A percentile compares a stretch with the other conserved stretches of the same genome.
Conservation (phyloP, 2,113 vertebrate species). For the Lamprologus sp. region DNA sequence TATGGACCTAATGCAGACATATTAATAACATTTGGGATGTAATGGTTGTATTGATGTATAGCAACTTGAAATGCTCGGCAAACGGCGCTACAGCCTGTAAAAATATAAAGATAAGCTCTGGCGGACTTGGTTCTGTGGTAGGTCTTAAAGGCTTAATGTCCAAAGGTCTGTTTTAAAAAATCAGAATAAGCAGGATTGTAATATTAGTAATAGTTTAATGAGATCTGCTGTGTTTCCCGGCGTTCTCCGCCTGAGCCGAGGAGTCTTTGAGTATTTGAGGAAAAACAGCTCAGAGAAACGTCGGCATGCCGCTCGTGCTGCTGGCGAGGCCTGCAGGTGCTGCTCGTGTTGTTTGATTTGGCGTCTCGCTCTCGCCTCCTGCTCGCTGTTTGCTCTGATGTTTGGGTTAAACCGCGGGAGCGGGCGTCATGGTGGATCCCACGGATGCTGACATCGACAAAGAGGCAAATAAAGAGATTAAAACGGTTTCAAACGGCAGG, state of each 20-base stretch:
- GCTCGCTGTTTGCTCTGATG: not conserved
- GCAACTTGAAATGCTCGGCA: not conserved
- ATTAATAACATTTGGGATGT: not conserved
- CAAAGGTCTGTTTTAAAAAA: not conserved
- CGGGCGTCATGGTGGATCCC: not conserved
- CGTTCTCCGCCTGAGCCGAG: not conserved
- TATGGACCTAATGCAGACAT: not conserved
- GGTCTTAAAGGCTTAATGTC: not conserved
- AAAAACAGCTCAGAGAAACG: not conserved
- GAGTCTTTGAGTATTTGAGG: not conserved
- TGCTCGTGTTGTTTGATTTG: constrained; percentile 1
- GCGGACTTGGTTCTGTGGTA: not conserved
- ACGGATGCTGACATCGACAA: not conserved
- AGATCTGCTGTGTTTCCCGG: not conserved
- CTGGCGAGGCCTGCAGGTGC: not conserved
- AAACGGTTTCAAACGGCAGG: not conserved
- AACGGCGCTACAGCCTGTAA: rapidly evolving
- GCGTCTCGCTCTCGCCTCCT: not conserved
- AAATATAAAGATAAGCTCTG: not conserved
- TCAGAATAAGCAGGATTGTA: not conserved
- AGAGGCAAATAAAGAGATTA: not conserved
- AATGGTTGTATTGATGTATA: not conserved
- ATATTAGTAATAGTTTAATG: not conserved
- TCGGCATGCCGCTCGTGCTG: not conserved
- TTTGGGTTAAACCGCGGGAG: not conserved